These are phyloP conservation scores for Stomatorhinus ivindoensis DNA, from an alignment of 2,113 vertebrate genomes.

Conservation along the genomic window DNA sequence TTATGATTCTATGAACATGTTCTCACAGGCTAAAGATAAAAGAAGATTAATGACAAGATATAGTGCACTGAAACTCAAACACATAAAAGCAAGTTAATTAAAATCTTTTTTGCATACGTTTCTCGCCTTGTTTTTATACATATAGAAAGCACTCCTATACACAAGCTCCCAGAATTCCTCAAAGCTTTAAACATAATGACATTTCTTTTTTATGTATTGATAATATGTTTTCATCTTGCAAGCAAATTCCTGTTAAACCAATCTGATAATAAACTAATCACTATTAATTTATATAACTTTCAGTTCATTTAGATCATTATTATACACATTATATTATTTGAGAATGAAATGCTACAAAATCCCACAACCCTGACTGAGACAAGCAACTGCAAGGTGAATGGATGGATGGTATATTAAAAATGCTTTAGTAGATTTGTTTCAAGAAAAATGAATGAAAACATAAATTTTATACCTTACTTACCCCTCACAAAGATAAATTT, in stretches of 20 bases:
- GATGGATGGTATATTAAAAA: neutral
- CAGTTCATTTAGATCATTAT: neutral
- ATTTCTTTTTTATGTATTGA: neutral
- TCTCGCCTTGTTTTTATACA: neutral
- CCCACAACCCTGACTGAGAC: neutral
- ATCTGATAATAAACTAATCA: neutral
- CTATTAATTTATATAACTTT: neutral
- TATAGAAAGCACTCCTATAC: neutral
- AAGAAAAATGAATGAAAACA: neutral
- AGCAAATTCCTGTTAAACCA: neutral
- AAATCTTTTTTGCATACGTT: neutral
- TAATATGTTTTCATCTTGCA: neutral
- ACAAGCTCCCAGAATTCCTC: neutral
- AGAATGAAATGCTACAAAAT: neutral
- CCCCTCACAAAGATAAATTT: conserved; percentile 2
- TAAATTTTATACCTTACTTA: neutral
- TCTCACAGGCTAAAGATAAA: neutral
- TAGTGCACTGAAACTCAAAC: neutral
- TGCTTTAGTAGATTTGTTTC: neutral
- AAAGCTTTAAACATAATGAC: neutral
- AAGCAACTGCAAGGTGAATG: neutral
- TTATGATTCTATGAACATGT: neutral
- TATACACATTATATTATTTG: neutral
- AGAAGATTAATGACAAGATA: neutral
- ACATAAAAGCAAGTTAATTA: neutral